Conservation (phyloP, 2,797 vertebrate species). For the Erpetoichthys calabaricus region DNA sequence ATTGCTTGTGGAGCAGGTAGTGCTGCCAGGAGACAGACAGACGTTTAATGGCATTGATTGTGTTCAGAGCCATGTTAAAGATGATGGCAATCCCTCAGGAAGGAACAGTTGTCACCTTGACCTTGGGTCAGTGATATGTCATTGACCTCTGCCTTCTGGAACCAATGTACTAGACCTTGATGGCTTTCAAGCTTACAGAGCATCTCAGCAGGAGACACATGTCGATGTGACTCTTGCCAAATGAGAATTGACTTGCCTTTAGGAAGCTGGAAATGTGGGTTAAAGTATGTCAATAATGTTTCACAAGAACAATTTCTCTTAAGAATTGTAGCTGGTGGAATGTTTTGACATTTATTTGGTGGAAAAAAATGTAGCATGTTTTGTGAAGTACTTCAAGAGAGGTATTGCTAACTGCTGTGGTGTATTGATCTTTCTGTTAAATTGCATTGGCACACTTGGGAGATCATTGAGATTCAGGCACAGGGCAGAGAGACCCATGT, state of each 20-base stretch:
- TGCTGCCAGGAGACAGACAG: slow-evolving; percentile 32
- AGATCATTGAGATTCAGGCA: slow-evolving; percentile 70
- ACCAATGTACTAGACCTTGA: slow-evolving; percentile 33
- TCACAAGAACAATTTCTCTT: slow-evolving; percentile 83
- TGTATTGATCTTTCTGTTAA: slow-evolving; percentile 84
- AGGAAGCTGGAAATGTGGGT: slow-evolving; percentile 68
- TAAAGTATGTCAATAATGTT: slow-evolving; percentile 94
- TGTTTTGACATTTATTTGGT: slow-evolving; percentile 80
- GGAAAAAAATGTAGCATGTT: slow-evolving; percentile 51
- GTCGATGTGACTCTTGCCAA: slow-evolving; percentile 55
- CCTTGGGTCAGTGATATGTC: slow-evolving; percentile 62
- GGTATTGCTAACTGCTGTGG: slow-evolving; percentile 70
- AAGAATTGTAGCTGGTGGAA: slow-evolving; percentile 55
- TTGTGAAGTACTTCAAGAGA: slow-evolving; percentile 67
- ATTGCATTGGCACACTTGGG: slow-evolving; percentile 74
- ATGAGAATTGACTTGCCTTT: slow-evolving; percentile 76
- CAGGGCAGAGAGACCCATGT: slow-evolving; percentile 56
- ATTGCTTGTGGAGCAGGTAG: slow-evolving; percentile 48
- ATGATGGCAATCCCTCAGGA: slow-evolving; percentile 58
- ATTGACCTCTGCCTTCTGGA: slow-evolving; percentile 38
- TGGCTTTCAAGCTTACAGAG: slow-evolving; percentile 40
- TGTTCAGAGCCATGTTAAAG: slow-evolving; percentile 62
- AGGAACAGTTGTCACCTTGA: slow-evolving; percentile 71
- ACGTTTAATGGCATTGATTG: slow-evolving; percentile 74
- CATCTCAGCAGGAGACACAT: slow-evolving; percentile 38